A percentile compares a stretch with the other conserved stretches of the same genome.
These are phyloP conservation scores for Drosophila pachea DNA, from an alignment of 1,140 invertebrate species.

Conservation along the genomic window DNA sequence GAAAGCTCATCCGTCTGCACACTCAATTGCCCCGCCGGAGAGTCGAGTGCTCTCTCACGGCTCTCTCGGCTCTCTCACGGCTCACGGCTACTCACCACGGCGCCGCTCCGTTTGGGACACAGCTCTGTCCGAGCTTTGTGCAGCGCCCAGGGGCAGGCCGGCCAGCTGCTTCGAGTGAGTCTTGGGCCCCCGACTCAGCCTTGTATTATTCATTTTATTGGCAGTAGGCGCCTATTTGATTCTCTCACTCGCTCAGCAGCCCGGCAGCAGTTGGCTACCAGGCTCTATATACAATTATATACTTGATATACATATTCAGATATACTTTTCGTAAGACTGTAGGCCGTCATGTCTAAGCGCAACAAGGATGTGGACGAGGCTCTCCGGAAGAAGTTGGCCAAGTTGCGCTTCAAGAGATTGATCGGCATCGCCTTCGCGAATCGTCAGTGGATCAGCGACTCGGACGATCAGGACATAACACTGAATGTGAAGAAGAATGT, in stretches of 20 bases:
- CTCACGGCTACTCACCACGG: slow-evolving; percentile 14
- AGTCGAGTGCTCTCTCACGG: neutral
- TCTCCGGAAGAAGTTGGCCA: slow-evolving; percentile 27
- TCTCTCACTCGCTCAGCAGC: too few relatives aligned
- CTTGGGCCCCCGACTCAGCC: too few relatives aligned
- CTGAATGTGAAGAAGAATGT: slow-evolving; percentile 71
- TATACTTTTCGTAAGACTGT: neutral
- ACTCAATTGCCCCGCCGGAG: slow-evolving; percentile 8
- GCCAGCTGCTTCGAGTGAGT: neutral
- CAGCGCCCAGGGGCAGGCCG: neutral
- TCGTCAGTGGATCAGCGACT: slow-evolving; percentile 52
- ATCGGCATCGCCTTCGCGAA: slow-evolving; percentile 52
- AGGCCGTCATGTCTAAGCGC: slow-evolving; percentile 34
- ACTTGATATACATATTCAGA: neutral
- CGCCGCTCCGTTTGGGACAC: slow-evolving; percentile 17
- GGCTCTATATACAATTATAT: neutral
- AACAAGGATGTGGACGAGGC: slow-evolving; percentile 35
- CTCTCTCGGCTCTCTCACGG: slow-evolving; percentile 2
- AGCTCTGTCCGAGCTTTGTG: slow-evolving; percentile 8
- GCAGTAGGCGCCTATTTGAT: too few relatives aligned
- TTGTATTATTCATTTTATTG: too few relatives aligned
- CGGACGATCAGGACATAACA: slow-evolving; percentile 53
- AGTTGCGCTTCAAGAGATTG: slow-evolving; percentile 50
- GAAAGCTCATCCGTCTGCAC: slow-evolving; percentile 26
- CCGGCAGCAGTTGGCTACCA: too few relatives aligned